A percentile compares a stretch with the other conserved stretches of the same genome.
Conservation (phyloP, 2,888 invertebrate species). For the Argyresthia albistria region DNA sequence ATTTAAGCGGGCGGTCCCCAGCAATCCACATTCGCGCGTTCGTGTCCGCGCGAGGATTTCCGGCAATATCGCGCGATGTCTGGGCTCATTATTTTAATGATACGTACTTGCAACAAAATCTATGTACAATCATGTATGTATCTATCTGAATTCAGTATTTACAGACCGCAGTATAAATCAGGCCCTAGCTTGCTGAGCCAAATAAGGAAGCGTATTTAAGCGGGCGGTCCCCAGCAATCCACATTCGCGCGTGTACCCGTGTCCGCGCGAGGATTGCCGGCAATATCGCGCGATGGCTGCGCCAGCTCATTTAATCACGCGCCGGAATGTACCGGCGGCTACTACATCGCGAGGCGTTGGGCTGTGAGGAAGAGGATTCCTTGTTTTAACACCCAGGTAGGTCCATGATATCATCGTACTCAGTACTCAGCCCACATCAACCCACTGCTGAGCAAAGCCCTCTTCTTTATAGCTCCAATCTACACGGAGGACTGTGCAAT, state of each 20-base stretch:
- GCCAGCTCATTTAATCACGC: constrained; percentile 69
- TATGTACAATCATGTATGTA: no score
- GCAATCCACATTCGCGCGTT: constrained; percentile 33
- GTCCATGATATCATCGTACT: no score
- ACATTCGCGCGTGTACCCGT: constrained; percentile 31
- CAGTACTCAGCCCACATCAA: no score
- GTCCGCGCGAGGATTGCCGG: constrained; percentile 24
- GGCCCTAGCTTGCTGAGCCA: no score
- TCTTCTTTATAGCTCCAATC: no score
- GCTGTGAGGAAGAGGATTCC: constrained; percentile 22
- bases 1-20: constrained; percentile 14
- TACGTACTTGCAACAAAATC: constrained; percentile 19
- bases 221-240: constrained; percentile 22
- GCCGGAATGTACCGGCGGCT: constrained; percentile 49
- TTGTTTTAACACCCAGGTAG: background rate
- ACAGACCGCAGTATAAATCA: no score
- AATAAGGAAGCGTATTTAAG: background rate
- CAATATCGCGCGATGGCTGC: constrained; percentile 62
- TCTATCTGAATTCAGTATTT: no score
- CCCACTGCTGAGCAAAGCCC: no score
- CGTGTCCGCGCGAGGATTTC: constrained; percentile 18
- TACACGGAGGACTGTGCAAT: no score
- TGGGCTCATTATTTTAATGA: constrained; percentile 15
- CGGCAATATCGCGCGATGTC: constrained; percentile 63
- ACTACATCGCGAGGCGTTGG: constrained; percentile 23